phyloP scores from a whole-genome alignment of 2,797 vertebrate species.

The Myiotriccus ornatus region DNA sequence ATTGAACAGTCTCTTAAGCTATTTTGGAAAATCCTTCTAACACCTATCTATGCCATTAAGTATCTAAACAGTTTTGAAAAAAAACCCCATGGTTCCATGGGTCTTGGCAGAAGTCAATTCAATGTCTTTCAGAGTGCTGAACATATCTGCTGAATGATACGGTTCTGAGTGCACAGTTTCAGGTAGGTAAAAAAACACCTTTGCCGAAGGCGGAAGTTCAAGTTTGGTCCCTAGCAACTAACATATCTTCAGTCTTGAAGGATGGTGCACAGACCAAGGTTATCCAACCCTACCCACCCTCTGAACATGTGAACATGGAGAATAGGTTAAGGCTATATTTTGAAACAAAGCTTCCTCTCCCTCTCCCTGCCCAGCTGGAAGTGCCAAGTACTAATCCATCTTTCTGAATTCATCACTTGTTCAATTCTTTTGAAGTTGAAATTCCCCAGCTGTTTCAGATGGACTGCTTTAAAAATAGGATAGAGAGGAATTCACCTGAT shows the following conservation, averaged over 20 bases:
- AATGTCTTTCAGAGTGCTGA: not conserved
- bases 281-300: not conserved
- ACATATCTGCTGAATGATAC: not conserved
- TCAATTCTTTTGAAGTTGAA: not conserved
- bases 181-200: not conserved
- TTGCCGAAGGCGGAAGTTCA: not conserved
- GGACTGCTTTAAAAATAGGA: not conserved
- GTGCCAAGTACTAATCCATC: not conserved
- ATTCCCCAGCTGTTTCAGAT: constrained; percentile 2
- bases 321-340: not conserved
- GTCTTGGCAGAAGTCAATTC: not conserved
- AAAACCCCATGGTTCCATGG: not conserved
- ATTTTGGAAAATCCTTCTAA: not conserved
- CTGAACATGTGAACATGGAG: not conserved
- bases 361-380: not conserved
- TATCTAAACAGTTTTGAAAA: not conserved
- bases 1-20: not conserved
- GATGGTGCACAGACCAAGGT: not conserved
- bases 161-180: not conserved
- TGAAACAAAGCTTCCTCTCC: not conserved
- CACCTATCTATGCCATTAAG: not conserved
- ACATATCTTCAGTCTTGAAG: not conserved
- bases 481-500: constrained; percentile 19
- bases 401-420: not conserved
- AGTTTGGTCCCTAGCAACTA: not conserved